A percentile compares a stretch with the other conserved stretches of the same genome.
phyloP scores from a whole-genome alignment of 2,888 invertebrate genomes.

The Lycophotia porphyrea region DNA sequence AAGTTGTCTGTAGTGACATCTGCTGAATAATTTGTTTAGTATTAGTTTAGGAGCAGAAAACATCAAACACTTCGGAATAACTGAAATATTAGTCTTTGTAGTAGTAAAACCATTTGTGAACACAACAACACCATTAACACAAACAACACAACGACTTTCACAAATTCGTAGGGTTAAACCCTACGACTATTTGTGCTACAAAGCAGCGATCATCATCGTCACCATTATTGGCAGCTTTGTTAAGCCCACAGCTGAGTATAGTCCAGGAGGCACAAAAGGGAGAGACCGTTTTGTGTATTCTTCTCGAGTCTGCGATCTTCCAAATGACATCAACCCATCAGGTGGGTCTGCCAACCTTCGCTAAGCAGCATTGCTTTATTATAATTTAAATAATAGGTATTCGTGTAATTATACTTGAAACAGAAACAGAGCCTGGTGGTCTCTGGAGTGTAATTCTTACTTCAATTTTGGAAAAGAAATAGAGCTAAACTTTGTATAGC shows the following conservation, averaged over 20 bases:
- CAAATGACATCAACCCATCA: neutral
- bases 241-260: neutral
- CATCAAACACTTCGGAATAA: neutral
- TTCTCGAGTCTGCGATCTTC: neutral
- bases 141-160: neutral
- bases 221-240: neutral
- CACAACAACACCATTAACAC: too few species aligned
- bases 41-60: neutral
- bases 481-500: neutral
- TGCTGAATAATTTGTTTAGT: neutral
- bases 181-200: neutral
- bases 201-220: neutral
- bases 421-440: neutral
- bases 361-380: neutral
- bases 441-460: too few species aligned
- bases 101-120: neutral
- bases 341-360: too few species aligned
- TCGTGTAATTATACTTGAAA: neutral
- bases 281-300: neutral
- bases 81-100: neutral
- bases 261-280: neutral
- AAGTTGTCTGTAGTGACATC: neutral
- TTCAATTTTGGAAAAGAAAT: neutral
- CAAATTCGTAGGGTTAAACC: neutral
- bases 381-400: neutral